Evolutionary conservation across 2,888 invertebrate species (phyloP), one percentile per base, ranked within the genome.

Genomic region (Heteromurus nitidus): DNA sequence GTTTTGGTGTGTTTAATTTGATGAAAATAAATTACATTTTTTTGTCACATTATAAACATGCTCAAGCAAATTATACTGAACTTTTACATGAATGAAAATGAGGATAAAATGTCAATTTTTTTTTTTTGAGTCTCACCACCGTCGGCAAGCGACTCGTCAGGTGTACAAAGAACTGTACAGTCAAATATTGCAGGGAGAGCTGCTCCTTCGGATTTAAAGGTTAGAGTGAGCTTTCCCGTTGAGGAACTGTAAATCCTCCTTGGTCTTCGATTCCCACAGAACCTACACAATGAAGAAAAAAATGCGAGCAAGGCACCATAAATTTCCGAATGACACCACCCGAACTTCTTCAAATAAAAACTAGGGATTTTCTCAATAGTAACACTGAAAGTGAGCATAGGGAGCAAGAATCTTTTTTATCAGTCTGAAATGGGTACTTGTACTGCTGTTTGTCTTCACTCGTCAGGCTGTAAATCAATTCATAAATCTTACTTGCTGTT

Each of bases 181-280:
- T 86, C 84, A 70, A 86, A 82, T 13, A 84, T 79, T n/a, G 85
- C 84, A 24, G 86, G 86, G 0, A 85, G 74, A 16, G 85, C 80
- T 13, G 85, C 64, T 1, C 80, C 67, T 16, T 80, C 76, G 24
- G 85, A 84, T 50, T 80, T 81, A 73, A 85, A 86, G 55, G 81
- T 85, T 26, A 86, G 50, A 62, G 76, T 65, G 28, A 86, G 76
- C 36, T 58, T 77, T 11, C 82, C 84, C 9, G 81, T 74, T 0
- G 79, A 55, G 1, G 84, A 84, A 13, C 65, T 70, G 60, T 82
- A 85, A 0, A 76, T 30, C 53, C 73, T 31, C 20, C 85, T 74
- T 13, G 86, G 86, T 69, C 74, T 82, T 1, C 83, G 81, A 60
- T 77, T 86, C 50, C 86, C 85, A 79, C 86, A 86, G 72, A 86